Base-by-base conservation (phyloP, 2,113 vertebrate genomes). In the Isurus oxyrinchus region DNA sequence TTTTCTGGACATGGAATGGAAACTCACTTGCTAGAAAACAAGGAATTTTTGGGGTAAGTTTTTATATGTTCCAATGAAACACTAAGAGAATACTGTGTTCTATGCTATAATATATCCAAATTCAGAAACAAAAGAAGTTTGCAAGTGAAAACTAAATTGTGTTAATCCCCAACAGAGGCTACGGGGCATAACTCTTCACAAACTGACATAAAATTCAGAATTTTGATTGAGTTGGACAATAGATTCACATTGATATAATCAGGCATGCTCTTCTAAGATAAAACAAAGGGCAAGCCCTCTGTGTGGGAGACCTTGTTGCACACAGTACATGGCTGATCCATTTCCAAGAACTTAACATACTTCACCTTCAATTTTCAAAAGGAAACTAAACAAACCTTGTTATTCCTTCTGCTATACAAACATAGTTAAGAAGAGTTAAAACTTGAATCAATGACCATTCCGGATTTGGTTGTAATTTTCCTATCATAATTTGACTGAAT, bases 1-100 rank as follows among this genome's bases (percentile, higher is more conserved):
- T 99, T 98, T 99, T 99, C 98, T 99, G 99, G 99, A 99, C 99
- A 90, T 99, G 99, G 99, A 98, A 96, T 19, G 98, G 99, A 88
- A 99, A 97, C 97, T 99, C 99, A 0, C 98, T 99, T 97, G 98
- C 98, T 96, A 98, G 99, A 86, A 99, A 99, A 97, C 99, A 99
- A 97, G 99, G 99, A 91, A 99, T 99, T 97, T 99, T 99, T 97
- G 99, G 99, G 98, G 99, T 99, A 98, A 98, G 98, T 23, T 44
- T 63, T 76, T 57, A 5, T 1, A 44, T 53, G 59, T 35, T 13
- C 21, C 23, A 95, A 76, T 44, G 2, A 63, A 94, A 19, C 90
- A 94, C 35, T 21, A 59, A 23, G 13, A 57, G 25, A 59, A 59
- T 91, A 11, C 31, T 59, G 55, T 91, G 14, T 35, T 59, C 88